Evolutionary conservation across 2,797 vertebrate genomes (phyloP).

Genomic region (Taenioides sp.): DNA sequence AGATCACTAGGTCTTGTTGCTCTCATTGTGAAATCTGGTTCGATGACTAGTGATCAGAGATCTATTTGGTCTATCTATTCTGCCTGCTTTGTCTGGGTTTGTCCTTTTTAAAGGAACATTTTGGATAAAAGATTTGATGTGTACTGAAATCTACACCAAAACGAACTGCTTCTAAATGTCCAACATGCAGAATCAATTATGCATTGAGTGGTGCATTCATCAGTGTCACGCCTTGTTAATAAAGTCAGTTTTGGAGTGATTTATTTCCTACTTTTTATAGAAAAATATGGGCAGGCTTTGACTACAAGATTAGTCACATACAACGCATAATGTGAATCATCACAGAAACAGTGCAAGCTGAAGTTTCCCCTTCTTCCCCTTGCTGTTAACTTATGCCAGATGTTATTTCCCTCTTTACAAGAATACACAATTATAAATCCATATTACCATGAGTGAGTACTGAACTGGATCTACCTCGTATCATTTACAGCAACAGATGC

Average conservation of each 20-base stretch:
- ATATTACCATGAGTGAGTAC: background rate
- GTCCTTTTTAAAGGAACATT: background rate
- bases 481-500: slow-evolving; percentile 15
- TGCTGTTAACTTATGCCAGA: background rate
- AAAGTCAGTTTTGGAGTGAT: background rate
- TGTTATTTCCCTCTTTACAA: background rate
- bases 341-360: background rate
- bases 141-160: background rate
- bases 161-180: background rate
- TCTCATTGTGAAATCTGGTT: slow-evolving; percentile 20
- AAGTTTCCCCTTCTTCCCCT: background rate
- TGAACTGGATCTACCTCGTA: slow-evolving; percentile 11
- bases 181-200: background rate
- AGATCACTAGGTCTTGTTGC: slow-evolving; percentile 18
- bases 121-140: background rate
- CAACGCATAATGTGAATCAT: slow-evolving; percentile 21
- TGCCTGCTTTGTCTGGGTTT: slow-evolving; percentile 14
- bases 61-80: slow-evolving; percentile 25
- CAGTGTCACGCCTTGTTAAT: background rate
- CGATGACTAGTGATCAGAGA: slow-evolving; percentile 46
- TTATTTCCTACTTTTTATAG: background rate
- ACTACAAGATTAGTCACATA: background rate
- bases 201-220: slow-evolving; percentile 2
- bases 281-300: slow-evolving; percentile 1
- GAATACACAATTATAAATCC: background rate